Evolutionary conservation across 2,888 invertebrate species (phyloP).

Genomic region (Melangyna quadrimaculata): DNA sequence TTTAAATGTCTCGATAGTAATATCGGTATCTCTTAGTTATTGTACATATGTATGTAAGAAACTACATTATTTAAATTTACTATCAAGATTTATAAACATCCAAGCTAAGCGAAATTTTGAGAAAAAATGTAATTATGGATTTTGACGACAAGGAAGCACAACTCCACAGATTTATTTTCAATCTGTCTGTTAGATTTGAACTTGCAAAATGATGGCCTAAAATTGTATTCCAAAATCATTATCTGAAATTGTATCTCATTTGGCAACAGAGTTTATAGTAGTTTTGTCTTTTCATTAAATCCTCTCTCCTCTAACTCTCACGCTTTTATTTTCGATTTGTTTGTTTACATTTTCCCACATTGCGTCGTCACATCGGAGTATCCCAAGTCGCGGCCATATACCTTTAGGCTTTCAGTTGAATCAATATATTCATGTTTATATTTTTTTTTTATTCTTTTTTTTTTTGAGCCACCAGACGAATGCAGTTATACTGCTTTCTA

Average conservation of each 20-base stretch:
- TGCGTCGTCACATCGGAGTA: slow-evolving; percentile 22
- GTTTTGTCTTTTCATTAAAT: slow-evolving; percentile 27
- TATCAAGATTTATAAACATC: too few relatives aligned
- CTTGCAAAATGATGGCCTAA: too few relatives aligned
- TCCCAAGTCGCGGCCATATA: neutral
- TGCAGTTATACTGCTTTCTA: slow-evolving; percentile 32
- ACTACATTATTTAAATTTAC: too few relatives aligned
- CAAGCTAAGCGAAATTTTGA: too few relatives aligned
- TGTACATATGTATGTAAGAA: too few relatives aligned
- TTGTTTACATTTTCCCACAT: slow-evolving; percentile 65
- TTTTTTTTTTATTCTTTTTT: too few relatives aligned
- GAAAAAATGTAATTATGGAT: too few relatives aligned
- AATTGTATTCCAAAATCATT: neutral
- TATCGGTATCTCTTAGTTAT: too few relatives aligned
- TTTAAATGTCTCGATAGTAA: too few relatives aligned
- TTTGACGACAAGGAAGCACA: too few relatives aligned
- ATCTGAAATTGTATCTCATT: neutral
- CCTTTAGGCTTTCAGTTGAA: slow-evolving; percentile 16
- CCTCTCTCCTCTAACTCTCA: slow-evolving; percentile 34
- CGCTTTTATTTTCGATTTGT: slow-evolving; percentile 35
- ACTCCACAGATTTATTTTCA: too few relatives aligned
- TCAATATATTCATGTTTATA: slow-evolving; percentile 40
- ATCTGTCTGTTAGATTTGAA: too few relatives aligned
- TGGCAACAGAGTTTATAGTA: slow-evolving; percentile 8
- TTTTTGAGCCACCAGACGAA: neutral